Base-by-base conservation (phyloP, 2,888 invertebrate genomes). In the Melanostoma scalare region DNA sequence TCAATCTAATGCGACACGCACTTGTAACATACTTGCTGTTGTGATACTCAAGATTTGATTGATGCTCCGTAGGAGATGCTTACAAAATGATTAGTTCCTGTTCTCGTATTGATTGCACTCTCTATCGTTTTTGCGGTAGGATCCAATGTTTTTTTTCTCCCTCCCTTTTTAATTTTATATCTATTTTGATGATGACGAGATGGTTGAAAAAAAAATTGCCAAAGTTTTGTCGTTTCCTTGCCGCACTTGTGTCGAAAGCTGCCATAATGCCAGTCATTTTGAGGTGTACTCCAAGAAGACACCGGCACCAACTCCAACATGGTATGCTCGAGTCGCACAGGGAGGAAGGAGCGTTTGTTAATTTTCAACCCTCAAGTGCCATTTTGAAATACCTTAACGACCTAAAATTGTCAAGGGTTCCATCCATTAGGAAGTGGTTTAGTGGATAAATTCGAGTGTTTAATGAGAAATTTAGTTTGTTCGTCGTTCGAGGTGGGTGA, bases 371-470 rank as follows among this genome's bases (percentile, higher is more conserved):
- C 73, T 77, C 68, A 63, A 82, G 82, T 82, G 73, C 73, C 65
- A 78, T 82, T 82, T 73, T 78, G 78, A 82, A 78, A 82, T 74
- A 73, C 73, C 73, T 73, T 78, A 82, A 82, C 67, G 73, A 82
- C 78, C 73, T 74, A 42, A 69, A 82, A 73, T 82, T 56, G 77
- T 78, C 78, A 82, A 82, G 82, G 82, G 82, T 78, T 82, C 53
- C 82, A 78, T 78, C 82, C 82, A 82, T 82, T 82, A 78, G 69
- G 78, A 65, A 78, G 82, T 78, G 82, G 77, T 78, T 82, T 78
- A 82, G 82, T 74, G 82, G 75, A 82, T 78, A 78, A 82, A 78
- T 58, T 82, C 78, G 78, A 82, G 78, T 82, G 82, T 78, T 82
- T 82, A 82, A 82, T 78, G 82, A 82, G 73, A 69, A 82, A 78